These are phyloP conservation scores for Calyptommatus sinebrachiatus DNA, from an alignment of 2,113 vertebrate genomes.

Conservation along the genomic window DNA sequence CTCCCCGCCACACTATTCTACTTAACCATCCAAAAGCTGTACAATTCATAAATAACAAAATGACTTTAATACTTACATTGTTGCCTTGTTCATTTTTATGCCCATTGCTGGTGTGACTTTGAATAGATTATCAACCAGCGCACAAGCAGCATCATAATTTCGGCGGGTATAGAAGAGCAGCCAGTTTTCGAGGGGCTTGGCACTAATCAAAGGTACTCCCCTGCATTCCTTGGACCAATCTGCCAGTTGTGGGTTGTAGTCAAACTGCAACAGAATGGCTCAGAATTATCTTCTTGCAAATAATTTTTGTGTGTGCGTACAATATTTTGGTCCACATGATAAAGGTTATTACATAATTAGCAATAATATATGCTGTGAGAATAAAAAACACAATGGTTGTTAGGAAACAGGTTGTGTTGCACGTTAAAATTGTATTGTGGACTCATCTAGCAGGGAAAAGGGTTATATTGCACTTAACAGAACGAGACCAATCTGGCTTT, in stretches of 20 bases:
- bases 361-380: too few relatives aligned
- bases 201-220: slow-evolving; percentile 74
- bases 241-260: slow-evolving; percentile 79
- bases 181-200: slow-evolving; percentile 82
- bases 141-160: slow-evolving; percentile 75
- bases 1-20: neutral
- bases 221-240: slow-evolving; percentile 90
- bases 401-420: too few relatives aligned
- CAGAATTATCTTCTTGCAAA: slow-evolving; percentile 14
- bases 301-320: neutral
- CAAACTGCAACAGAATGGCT: slow-evolving; percentile 72
- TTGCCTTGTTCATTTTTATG: slow-evolving; percentile 75
- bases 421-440: too few relatives aligned
- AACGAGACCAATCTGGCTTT: too few relatives aligned
- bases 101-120: slow-evolving; percentile 83
- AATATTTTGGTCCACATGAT: neutral
- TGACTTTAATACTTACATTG: slow-evolving; percentile 74
- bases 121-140: slow-evolving; percentile 79
- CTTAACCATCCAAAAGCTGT: neutral
- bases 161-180: slow-evolving; percentile 78
- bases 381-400: too few relatives aligned
- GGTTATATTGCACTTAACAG: too few relatives aligned
- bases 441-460: too few relatives aligned
- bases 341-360: neutral
- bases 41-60: neutral